Evolutionary conservation across 1,140 invertebrate species (phyloP), one percentile per base, ranked within the genome.

Genomic region (Drosophila mauritiana): DNA sequence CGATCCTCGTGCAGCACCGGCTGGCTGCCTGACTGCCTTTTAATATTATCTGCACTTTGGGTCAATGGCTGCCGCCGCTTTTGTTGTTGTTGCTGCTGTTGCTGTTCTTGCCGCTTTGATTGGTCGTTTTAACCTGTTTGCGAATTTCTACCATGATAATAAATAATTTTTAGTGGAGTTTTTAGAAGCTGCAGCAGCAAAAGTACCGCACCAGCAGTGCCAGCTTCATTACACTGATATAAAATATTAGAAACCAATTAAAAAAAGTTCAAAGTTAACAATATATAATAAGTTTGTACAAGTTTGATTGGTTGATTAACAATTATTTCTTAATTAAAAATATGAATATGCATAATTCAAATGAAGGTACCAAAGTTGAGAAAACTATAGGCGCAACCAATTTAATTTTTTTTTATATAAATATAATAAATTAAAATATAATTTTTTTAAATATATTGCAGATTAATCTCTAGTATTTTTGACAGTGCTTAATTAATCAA

Each of bases 161-260:
- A 89, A 89, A 89, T 89, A 89, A 89, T 89, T 89, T 89, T 89
- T 89, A 89, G 80, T 89, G 84, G 84, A 88, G 80, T 88, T 86
- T 75, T 75, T 74, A 75, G 73, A 70, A 56, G 72, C 70, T 52
- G 73, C 53, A 69, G 69, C 59, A 63, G 73, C 77, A 80, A 85
- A 85, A 85, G 81, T 85, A 84, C 80, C 80, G 81, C 81, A 84
- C 43, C 77, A 70, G 39, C 73, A 77, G 73, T 70, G 70, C 58
- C 72, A 74, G 62, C 68, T 43, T 13, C 72, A 49, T 20, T 8
- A 68, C 64, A 68, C 64, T 68, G 37, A 11, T 3, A 20, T 11
- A 1, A 61, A 54, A 20, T 8, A 31, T 31, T 10, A 10, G 31
- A 10, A 31, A 31, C 0, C 7, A 31, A 31, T 3, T 31, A 5